Conservation (phyloP, 2,113 vertebrate genomes). For the Zingel zingel region DNA sequence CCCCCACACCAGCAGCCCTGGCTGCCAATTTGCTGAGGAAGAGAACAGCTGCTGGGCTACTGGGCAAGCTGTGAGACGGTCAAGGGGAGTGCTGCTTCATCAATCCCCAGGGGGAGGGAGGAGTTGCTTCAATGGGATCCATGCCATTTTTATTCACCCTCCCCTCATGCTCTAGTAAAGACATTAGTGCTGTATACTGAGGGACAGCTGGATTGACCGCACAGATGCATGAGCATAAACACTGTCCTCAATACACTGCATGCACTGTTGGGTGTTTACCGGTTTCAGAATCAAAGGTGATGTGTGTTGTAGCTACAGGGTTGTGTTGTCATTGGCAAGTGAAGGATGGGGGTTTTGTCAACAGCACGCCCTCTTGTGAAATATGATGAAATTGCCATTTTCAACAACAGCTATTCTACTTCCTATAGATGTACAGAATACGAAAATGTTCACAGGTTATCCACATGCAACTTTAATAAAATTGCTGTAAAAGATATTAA, state of each 20-base stretch:
- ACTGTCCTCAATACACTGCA: neutral
- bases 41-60: slow-evolving; percentile 78
- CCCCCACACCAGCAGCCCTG: slow-evolving; percentile 63
- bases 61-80: slow-evolving; percentile 70
- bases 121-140: slow-evolving; percentile 53
- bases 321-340: slow-evolving; percentile 24
- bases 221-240: slow-evolving; percentile 33
- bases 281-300: slow-evolving; percentile 3
- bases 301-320: neutral
- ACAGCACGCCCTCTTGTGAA: slow-evolving; percentile 51
- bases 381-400: slow-evolving; percentile 4
- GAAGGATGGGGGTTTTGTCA: slow-evolving; percentile 9
- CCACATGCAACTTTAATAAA: neutral
- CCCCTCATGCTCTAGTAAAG: slow-evolving; percentile 35
- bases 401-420: neutral
- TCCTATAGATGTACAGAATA: neutral
- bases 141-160: slow-evolving; percentile 65
- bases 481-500: neutral
- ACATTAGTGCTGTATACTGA: slow-evolving; percentile 39
- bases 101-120: slow-evolving; percentile 59
- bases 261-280: slow-evolving; percentile 27
- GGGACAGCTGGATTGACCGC: slow-evolving; percentile 68
- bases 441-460: neutral
- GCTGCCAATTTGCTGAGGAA: slow-evolving; percentile 63
- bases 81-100: slow-evolving; percentile 68